Conservation (phyloP, 2,888 invertebrate genomes). For the Dexiosoma caninum region DNA sequence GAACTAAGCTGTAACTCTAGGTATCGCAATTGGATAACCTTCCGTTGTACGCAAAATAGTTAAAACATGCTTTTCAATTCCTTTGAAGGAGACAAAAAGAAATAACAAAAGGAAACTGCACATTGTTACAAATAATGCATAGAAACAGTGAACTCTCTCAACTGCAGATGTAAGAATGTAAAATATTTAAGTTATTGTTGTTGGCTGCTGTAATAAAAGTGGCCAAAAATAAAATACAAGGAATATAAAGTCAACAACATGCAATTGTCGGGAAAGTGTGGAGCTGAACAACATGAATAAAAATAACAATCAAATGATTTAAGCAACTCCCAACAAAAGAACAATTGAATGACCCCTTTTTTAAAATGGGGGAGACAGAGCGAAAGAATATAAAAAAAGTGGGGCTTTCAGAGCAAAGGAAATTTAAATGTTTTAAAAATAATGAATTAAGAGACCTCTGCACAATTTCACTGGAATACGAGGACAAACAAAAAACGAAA, state of each 20-base stretch:
- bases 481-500: constrained; percentile 23
- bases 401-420: not conserved
- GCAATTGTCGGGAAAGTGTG: constrained; percentile 52
- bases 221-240: constrained; percentile 49
- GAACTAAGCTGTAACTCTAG: no score
- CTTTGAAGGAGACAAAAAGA: constrained; percentile 24
- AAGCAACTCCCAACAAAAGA: constrained; percentile 56
- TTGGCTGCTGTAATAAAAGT: constrained; percentile 39
- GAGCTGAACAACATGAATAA: constrained; percentile 19
- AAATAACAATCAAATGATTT: constrained; percentile 58
- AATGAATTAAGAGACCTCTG: constrained; percentile 51
- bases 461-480: constrained; percentile 33
- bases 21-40: not conserved
- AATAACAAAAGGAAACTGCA: constrained; percentile 28
- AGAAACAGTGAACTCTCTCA: constrained; percentile 29
- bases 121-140: constrained; percentile 53
- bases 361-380: not conserved
- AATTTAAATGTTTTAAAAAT: constrained; percentile 36
- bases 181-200: constrained; percentile 38
- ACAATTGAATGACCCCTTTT: constrained; percentile 47
- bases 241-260: constrained; percentile 57
- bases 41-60: constrained; percentile 21
- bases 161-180: constrained; percentile 39
- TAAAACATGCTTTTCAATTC: constrained; percentile 11
- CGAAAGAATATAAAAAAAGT: not conserved